Conservation (phyloP, 2,888 invertebrate genomes). For the Galeruca laticollis region DNA sequence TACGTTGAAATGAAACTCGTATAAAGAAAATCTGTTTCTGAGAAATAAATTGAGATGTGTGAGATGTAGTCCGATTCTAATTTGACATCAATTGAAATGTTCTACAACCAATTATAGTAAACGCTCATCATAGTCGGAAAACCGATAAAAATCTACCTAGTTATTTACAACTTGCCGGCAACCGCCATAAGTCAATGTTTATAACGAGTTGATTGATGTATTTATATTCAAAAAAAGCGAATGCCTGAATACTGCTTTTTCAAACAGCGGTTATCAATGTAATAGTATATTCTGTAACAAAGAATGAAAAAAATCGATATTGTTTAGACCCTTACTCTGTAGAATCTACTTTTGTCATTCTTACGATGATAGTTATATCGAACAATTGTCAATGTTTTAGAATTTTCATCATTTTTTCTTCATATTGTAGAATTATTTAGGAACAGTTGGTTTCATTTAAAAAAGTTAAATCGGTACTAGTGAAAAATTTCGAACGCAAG, state of each 20-base stretch:
- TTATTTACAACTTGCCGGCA: slow-evolving; percentile 9
- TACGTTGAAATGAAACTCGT: not conserved
- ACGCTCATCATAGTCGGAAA: slow-evolving; percentile 8
- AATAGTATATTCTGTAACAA: too few relatives aligned
- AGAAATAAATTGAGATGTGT: slow-evolving; percentile 12
- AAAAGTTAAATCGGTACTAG: too few relatives aligned
- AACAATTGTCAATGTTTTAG: too few relatives aligned
- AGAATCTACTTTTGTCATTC: too few relatives aligned
- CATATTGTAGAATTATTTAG: too few relatives aligned
- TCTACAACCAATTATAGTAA: slow-evolving; percentile 18
- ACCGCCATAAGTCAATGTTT: slow-evolving; percentile 26
- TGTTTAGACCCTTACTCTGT: too few relatives aligned
- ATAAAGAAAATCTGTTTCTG: not conserved
- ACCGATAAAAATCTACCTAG: slow-evolving; percentile 15
- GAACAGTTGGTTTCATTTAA: too few relatives aligned
- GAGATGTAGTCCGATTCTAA: not conserved
- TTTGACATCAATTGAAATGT: slow-evolving; percentile 21
- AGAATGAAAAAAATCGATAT: too few relatives aligned
- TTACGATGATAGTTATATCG: too few relatives aligned
- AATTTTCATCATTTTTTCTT: too few relatives aligned
- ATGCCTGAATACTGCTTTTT: slow-evolving; percentile 7
- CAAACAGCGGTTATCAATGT: not conserved
- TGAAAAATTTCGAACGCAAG: too few relatives aligned
- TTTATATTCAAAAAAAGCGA: slow-evolving; percentile 28
- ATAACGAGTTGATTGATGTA: slow-evolving; percentile 31